phyloP scores from a whole-genome alignment of 1,140 invertebrate species.

The Pomacea maculata region DNA sequence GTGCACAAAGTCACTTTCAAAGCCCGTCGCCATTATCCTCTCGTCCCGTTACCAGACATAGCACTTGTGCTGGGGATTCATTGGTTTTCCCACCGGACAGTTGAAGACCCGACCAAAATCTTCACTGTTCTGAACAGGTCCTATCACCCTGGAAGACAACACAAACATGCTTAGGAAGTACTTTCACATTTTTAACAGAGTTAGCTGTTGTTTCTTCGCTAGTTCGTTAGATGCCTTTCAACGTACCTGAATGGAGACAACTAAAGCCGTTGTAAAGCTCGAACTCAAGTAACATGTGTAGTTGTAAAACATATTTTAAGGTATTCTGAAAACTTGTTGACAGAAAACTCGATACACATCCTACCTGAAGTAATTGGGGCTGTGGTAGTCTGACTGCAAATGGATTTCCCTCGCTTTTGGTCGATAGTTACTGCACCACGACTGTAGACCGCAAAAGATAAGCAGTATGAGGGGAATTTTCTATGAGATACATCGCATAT shows the following conservation, averaged over 20 bases:
- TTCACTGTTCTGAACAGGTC: conserved; percentile 51
- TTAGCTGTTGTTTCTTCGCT: not conserved
- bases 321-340: not conserved
- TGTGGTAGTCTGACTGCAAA: no score
- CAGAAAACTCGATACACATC: not conserved
- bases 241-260: not conserved
- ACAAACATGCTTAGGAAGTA: not conserved
- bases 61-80: conserved; percentile 62
- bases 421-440: no score
- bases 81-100: conserved; percentile 57
- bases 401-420: no score
- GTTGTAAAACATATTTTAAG: no score
- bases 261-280: not conserved
- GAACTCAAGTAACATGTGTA: no score
- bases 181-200: not conserved
- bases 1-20: no score
- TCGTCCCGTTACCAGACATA: conserved; percentile 48
- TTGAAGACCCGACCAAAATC: conserved; percentile 64
- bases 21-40: no score
- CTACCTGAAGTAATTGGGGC: no score
- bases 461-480: no score
- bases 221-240: not conserved
- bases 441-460: no score
- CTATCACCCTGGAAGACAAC: conserved; percentile 49
- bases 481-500: no score